Evolutionary conservation across 2,888 invertebrate genomes (phyloP).

Genomic region (Cinara cedri): DNA sequence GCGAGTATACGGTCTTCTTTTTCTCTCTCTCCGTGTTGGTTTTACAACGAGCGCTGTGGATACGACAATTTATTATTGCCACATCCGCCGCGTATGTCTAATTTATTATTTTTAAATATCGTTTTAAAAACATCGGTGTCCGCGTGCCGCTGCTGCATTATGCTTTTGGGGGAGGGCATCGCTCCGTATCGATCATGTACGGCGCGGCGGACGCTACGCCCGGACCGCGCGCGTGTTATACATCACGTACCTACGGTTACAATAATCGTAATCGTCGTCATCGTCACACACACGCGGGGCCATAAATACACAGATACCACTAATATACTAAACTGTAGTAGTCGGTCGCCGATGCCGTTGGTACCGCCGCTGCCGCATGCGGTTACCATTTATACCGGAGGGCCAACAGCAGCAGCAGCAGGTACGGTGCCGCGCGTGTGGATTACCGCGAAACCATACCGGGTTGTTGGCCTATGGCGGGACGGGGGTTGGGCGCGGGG

Average conservation of each 20-base stretch:
- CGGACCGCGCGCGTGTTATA: neutral
- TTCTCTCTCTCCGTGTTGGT: neutral
- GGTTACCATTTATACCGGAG: neutral
- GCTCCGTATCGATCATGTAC: neutral
- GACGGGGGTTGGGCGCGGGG: neutral
- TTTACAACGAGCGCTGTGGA: neutral
- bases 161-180: conserved; percentile 1
- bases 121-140: neutral
- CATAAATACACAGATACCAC: neutral
- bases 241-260: neutral
- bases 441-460: conserved; percentile 17
- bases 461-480: neutral
- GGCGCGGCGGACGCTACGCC: neutral
- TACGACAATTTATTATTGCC: neutral
- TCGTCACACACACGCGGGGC: neutral
- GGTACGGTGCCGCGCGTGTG: neutral
- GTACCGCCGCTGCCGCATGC: neutral
- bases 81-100: neutral
- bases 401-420: neutral
- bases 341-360: neutral
- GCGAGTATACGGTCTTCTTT: no score
- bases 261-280: no score
- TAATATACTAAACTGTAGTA: neutral
- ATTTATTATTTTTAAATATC: conserved; percentile 12
- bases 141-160: neutral